Evolutionary conservation across 2,888 invertebrate species (phyloP).

Genomic region (Zygothrica quintamaculata): DNA sequence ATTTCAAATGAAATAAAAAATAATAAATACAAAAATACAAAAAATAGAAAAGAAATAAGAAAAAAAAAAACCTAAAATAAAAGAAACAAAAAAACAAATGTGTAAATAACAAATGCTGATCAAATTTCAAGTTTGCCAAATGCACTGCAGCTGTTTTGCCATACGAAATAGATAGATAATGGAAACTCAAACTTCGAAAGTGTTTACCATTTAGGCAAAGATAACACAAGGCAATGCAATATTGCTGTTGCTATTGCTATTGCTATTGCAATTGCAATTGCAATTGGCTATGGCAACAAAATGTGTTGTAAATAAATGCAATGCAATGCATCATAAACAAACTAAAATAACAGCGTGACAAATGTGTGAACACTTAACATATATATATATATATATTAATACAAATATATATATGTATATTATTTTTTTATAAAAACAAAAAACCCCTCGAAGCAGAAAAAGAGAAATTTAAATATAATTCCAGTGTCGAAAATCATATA

Average conservation of each 20-base stretch:
- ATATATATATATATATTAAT: constrained; percentile 30
- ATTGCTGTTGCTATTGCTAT: constrained; percentile 5
- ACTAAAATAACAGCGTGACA: constrained; percentile 69
- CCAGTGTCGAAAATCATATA: no score
- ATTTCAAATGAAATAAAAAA: not conserved
- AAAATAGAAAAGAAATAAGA: constrained; percentile 13
- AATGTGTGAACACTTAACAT: constrained; percentile 73
- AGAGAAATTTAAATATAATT: no score
- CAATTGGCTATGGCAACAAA: constrained; percentile 31
- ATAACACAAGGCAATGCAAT: constrained; percentile 43
- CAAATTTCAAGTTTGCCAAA: constrained; percentile 47
- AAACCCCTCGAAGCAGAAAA: no score
- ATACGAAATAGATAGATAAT: constrained; percentile 62
- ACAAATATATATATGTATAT: constrained; percentile 20
- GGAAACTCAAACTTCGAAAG: constrained; percentile 45
- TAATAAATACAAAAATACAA: not conserved
- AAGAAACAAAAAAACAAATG: constrained; percentile 30
- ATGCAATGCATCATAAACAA: constrained; percentile 56
- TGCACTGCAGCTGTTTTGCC: constrained; percentile 60
- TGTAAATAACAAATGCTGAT: constrained; percentile 48
- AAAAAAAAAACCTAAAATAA: constrained; percentile 1
- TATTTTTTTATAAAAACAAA: no score
- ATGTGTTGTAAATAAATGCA: constrained; percentile 64
- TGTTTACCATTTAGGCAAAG: constrained; percentile 62
- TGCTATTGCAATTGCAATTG: constrained; percentile 10